Percentiles rank a stretch among this genome's conserved stretches.
Conservation (phyloP, 64 coral and sea anemone species). For the Porites lutea region DNA sequence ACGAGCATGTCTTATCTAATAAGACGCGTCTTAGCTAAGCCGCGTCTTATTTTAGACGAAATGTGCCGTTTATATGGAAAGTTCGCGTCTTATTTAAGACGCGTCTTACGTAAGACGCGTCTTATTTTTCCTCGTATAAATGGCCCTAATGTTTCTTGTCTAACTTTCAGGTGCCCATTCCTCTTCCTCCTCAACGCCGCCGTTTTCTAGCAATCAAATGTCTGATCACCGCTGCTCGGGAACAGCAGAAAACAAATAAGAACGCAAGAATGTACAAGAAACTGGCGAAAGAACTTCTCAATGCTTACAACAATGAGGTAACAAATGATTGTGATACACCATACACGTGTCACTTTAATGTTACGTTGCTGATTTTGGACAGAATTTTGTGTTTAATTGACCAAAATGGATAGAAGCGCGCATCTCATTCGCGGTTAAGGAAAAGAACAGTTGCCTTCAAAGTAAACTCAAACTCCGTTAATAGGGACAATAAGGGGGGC, state of each 20-base stretch:
- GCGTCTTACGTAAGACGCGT: too few species aligned
- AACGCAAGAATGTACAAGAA: slow-evolving; percentile 94
- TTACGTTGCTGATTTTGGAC: background rate
- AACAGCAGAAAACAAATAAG: slow-evolving; percentile 75
- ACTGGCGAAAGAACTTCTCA: slow-evolving; percentile 84
- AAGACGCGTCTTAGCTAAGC: too few species aligned
- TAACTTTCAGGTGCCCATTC: slow-evolving; percentile 75
- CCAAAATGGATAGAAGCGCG: too few species aligned
- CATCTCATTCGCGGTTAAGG: too few species aligned
- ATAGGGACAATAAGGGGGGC: too few species aligned
- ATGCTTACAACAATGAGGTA: slow-evolving; percentile 98
- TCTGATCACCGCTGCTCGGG: slow-evolving; percentile 84
- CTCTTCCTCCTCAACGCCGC: slow-evolving; percentile 71
- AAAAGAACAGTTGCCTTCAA: too few species aligned
- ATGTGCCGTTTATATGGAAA: too few species aligned
- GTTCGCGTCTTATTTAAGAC: too few species aligned
- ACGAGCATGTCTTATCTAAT: too few species aligned
- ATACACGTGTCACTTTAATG: background rate
- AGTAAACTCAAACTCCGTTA: too few species aligned
- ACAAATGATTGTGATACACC: background rate
- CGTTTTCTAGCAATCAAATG: slow-evolving; percentile 97
- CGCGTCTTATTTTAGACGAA: too few species aligned
- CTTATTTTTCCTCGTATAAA: too few species aligned
- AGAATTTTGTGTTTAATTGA: background rate
- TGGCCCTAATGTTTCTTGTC: background rate